These are phyloP conservation scores for Percopsis omiscomaycus DNA, from an alignment of 2,797 vertebrate species.

Conservation along the genomic window DNA sequence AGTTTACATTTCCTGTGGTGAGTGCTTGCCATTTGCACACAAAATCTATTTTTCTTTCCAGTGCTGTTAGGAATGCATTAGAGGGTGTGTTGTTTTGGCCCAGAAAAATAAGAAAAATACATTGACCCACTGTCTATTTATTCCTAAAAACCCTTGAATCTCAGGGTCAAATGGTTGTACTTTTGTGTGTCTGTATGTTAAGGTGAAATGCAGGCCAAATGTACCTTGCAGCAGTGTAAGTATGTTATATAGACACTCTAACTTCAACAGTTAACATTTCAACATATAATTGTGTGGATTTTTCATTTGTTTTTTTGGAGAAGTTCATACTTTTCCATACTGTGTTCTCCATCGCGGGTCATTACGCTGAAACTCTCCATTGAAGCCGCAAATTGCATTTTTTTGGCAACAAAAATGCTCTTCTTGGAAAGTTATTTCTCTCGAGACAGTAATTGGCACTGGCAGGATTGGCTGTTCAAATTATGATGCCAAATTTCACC, in stretches of 20 bases:
- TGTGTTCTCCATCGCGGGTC: slow-evolving; percentile 61
- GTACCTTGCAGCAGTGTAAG: too few relatives aligned
- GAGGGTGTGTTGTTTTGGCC: slow-evolving; percentile 39
- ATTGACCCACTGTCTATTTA: slow-evolving; percentile 35
- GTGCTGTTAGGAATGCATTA: slow-evolving; percentile 43
- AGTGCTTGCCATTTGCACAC: slow-evolving; percentile 64
- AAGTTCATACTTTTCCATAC: slow-evolving; percentile 25
- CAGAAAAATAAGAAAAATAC: slow-evolving; percentile 26
- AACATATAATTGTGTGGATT: slow-evolving; percentile 19
- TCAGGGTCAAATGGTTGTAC: slow-evolving; percentile 10
- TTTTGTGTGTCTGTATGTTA: neutral
- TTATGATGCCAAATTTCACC: slow-evolving; percentile 37
- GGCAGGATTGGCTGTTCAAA: slow-evolving; percentile 31
- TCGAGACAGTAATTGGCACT: slow-evolving; percentile 62
- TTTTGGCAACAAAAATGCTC: slow-evolving; percentile 57
- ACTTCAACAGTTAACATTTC: neutral
- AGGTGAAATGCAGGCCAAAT: too few relatives aligned
- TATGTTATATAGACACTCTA: too few relatives aligned
- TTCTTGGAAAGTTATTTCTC: slow-evolving; percentile 60
- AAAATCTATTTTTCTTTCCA: slow-evolving; percentile 53
- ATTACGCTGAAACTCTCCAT: slow-evolving; percentile 71
- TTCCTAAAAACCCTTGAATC: slow-evolving; percentile 14
- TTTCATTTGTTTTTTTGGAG: slow-evolving; percentile 26
- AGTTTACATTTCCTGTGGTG: slow-evolving; percentile 56
- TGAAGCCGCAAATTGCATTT: slow-evolving; percentile 71